Conservation (phyloP, 2,113 vertebrate species). For the Boleophthalmus pectinirostris region DNA sequence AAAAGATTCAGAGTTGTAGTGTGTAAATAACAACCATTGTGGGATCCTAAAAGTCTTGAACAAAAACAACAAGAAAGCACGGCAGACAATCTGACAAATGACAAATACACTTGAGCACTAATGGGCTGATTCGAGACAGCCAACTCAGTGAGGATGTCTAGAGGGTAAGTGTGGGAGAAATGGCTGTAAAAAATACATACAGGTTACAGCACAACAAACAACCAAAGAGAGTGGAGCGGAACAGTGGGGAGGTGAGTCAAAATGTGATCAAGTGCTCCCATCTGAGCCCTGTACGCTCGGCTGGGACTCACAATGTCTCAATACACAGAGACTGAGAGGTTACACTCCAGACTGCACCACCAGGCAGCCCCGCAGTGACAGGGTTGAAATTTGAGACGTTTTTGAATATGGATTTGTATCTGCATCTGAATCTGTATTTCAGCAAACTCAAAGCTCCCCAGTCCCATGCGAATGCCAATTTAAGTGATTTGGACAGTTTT, state of each 20-base stretch:
- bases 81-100: conserved; percentile 45
- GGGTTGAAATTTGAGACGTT: background rate
- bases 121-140: conserved; percentile 53
- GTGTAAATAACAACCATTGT: conserved; percentile 24
- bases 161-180: conserved; percentile 16
- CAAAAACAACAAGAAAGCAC: conserved; percentile 30
- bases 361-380: background rate
- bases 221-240: background rate
- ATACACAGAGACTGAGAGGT: background rate
- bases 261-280: conserved; percentile 1
- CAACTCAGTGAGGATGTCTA: conserved; percentile 28
- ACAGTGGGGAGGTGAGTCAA: background rate
- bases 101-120: conserved; percentile 37
- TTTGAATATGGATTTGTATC: background rate
- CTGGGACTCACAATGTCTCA: background rate
- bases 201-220: conserved; percentile 23
- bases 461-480: too few species aligned
- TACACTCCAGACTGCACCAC: background rate
- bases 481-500: too few species aligned
- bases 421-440: too few species aligned
- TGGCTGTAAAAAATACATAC: conserved; percentile 29
- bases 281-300: conserved; percentile 3
- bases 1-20: background rate
- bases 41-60: conserved; percentile 16
- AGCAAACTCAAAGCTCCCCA: too few species aligned